Evolutionary conservation across 2,113 vertebrate species (phyloP).

Genomic region (Esox niger): DNA sequence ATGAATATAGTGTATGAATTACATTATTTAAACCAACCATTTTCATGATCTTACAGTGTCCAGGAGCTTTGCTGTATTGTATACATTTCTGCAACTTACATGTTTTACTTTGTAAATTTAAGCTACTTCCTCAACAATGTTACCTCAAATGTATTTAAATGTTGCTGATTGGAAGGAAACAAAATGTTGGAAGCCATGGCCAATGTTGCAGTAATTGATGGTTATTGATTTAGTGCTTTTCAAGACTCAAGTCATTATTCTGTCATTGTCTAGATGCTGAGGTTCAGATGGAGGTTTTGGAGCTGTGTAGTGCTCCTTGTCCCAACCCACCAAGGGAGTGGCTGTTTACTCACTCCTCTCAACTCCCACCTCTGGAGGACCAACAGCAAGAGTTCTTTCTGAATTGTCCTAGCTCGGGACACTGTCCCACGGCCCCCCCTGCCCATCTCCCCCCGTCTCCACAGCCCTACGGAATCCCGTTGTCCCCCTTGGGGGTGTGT

Average conservation of each 20-base stretch:
- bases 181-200: not conserved
- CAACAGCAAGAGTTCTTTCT: constrained; percentile 22
- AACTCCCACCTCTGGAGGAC: constrained; percentile 39
- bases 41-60: too few relatives aligned
- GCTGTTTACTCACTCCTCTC: constrained; percentile 50
- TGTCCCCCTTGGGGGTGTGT: constrained; percentile 29
- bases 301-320: constrained; percentile 40
- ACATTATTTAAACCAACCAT: too few relatives aligned
- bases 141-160: too few relatives aligned
- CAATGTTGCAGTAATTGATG: too few relatives aligned
- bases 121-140: too few relatives aligned
- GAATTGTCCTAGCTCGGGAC: constrained; percentile 26
- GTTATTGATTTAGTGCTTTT: not conserved
- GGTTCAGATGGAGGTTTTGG: constrained; percentile 52
- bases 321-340: constrained; percentile 39
- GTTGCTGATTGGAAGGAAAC: too few relatives aligned
- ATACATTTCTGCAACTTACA: too few relatives aligned
- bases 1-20: too few relatives aligned
- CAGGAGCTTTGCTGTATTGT: too few relatives aligned
- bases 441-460: constrained; percentile 44
- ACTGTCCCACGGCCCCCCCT: constrained; percentile 32
- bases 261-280: constrained; percentile 52
- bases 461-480: constrained; percentile 34
- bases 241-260: not conserved
- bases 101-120: too few relatives aligned